Evolutionary conservation across 37 sponge, comb jelly and placozoan genomes (phyloP).

Genomic region (Axinella damicornis): DNA sequence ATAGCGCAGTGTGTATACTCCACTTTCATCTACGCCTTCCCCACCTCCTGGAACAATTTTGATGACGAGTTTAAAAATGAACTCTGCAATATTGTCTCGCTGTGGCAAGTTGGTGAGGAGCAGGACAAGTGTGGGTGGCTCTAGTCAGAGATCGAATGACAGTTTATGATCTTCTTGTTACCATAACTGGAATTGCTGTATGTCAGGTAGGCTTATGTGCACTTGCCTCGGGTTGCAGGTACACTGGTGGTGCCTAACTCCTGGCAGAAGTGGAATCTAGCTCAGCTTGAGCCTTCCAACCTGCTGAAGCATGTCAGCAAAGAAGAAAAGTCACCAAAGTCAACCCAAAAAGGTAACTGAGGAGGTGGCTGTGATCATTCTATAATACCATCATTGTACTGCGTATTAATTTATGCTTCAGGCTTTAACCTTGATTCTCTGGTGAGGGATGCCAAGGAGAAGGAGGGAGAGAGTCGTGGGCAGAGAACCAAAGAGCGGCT

Average conservation of each 20-base stretch:
- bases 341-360: background rate
- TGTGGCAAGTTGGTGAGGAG: constrained; percentile 80
- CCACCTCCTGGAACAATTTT: constrained; percentile 90
- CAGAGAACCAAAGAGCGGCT: too few relatives aligned
- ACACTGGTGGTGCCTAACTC: constrained; percentile 43
- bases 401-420: background rate
- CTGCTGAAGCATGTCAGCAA: constrained; percentile 53
- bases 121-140: too few relatives aligned
- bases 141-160: too few relatives aligned
- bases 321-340: constrained; percentile 1
- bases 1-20: constrained; percentile 85
- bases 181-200: too few relatives aligned
- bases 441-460: background rate
- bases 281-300: constrained; percentile 72
- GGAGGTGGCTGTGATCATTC: too few relatives aligned
- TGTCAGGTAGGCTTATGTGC: background rate
- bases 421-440: constrained; percentile 30
- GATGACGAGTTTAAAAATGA: constrained; percentile 80
- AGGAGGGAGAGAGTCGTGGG: too few relatives aligned
- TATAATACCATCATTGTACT: too few relatives aligned
- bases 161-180: too few relatives aligned
- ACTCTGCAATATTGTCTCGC: constrained; percentile 60
- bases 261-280: constrained; percentile 75
- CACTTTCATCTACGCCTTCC: constrained; percentile 77
- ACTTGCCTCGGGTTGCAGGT: constrained; percentile 24